These are phyloP conservation scores for Apostichopus parvimensis DNA, from an alignment of 35 echinoderm and acorn worm species.

Conservation along the genomic window DNA sequence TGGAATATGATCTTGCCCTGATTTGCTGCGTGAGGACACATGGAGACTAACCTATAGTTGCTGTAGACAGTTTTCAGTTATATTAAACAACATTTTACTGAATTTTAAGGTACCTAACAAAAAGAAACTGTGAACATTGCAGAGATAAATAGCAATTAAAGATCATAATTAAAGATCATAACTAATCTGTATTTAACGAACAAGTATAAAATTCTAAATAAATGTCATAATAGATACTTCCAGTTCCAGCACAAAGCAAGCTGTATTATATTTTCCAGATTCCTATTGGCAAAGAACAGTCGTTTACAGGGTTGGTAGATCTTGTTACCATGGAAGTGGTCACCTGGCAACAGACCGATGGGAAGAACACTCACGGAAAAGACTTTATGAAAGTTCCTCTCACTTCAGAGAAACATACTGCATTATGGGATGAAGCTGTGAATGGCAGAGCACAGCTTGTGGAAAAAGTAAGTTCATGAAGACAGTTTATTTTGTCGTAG, in stretches of 20 bases:
- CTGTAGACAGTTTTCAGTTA: no score
- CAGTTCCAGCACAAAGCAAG: not conserved
- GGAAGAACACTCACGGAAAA: slow-evolving; percentile 59
- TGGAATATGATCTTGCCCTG: no score
- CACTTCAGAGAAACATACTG: slow-evolving; percentile 18
- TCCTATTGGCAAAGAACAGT: slow-evolving; percentile 69
- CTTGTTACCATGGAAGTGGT: slow-evolving; percentile 93
- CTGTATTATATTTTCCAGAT: slow-evolving; percentile 43
- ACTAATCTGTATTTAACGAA: no score
- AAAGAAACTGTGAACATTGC: no score
- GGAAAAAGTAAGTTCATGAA: slow-evolving; percentile 71
- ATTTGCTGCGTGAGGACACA: no score
- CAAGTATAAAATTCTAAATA: not conserved
- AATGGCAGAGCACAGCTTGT: slow-evolving; percentile 69
- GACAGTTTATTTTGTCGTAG: not conserved
- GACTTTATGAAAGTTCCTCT: slow-evolving; percentile 56
- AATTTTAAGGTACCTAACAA: no score
- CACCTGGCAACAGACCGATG: slow-evolving; percentile 56
- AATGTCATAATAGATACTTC: not conserved
- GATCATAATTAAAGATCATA: not conserved
- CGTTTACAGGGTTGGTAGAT: slow-evolving; percentile 80
- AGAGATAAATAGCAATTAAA: not conserved
- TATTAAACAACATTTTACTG: no score
- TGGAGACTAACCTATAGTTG: no score
- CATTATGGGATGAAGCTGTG: slow-evolving; percentile 56